Base-by-base conservation (phyloP, 30 jellyfish, hydroid and myxozoan genomes). In the Haliclystus octoradiatus region DNA sequence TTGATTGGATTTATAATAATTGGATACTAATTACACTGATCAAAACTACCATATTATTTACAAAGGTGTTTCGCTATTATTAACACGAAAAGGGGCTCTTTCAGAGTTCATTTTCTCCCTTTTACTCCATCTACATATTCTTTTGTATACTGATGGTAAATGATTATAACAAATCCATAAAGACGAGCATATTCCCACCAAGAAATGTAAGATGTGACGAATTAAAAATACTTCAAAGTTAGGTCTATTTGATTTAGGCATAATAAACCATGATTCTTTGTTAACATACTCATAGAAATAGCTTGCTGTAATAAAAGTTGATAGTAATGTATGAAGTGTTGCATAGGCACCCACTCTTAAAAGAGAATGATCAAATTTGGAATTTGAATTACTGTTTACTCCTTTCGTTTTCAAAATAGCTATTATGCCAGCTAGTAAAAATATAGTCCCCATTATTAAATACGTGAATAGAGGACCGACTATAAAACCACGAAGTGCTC, bases 401-500 rank as follows among this genome's bases (percentile, higher is more conserved):
- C 83, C 84, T 50, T 93, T 85, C 30, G 72, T 80, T 80, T 72
- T 71, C 53, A 80, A 76, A 62, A 82, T 62, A 62, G 90, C 93
- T 22, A 81, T 81, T 61, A 80, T 71, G 13, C 98, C 98, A 69
- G 88, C 93, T 27, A 81, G 68, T 30, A 89, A 85, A 61, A 89
- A 89, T 52, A 85, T 81, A 28, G 93, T 77, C 27, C 94, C 98
- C 93, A 82, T 89, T 22, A 89, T 74, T 32, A 89, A 70, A 66
- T 77, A 89, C 9, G 95, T 82, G 74, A 89, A 89, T 75, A 89
- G 65, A 14, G 98, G 98, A 3, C 95, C 98, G 14, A 89, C 87
- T 13, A 89, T 78, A 63, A 89, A 89, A n/a, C 87, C 90, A 26
- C 95, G 91, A 30, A 89, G 68, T 12, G 95, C 93, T 30, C 92